Base-by-base conservation (phyloP, 2,797 vertebrate species). In the Brotula barbata region DNA sequence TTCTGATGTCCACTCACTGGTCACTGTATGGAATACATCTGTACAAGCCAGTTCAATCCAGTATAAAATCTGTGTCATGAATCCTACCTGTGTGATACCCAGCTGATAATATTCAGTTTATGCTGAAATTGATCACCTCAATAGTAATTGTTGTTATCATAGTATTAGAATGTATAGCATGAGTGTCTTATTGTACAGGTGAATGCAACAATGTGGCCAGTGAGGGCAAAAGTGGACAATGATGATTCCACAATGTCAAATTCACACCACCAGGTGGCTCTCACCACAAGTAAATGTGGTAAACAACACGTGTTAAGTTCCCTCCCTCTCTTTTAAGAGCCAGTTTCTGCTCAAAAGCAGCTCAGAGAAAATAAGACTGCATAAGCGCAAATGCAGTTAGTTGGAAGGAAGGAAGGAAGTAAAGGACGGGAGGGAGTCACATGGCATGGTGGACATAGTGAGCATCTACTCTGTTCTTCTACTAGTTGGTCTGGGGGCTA, bases 401-500 rank as follows among this genome's bases (percentile, higher is more conserved):
- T 46, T 25, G 31, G 40, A 16, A 45, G 11, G 43, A 1, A 22
- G 41, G 49, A 48, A 39, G 41, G 21, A 68, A 71, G 42, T 12
- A 59, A 48, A 63, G 13, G 21, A 60, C 40, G 43, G 41, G 5
- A 43, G 43, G 41, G 5, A 44, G 16, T 28, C 52, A 42, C 56
- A 73, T 20, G 53, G 73, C 19, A 20, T 14, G n/a, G 31, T 33
- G 36, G 12, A 20, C 61, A 68, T 34, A 48, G 39, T 25, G 41
- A 58, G 39, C 17, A 25, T 54, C 31, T 37, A 23, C 14, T n/a
- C 31, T 59, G 58, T 19, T 45, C 33, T 46, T 44, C 25, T 73
- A 72, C 70, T 84, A 80, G 12, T 91, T 76, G 14, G 86, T 85
- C 44, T 90, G 87, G 75, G 92, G 73, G 78, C 78, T 68, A 61